Evolutionary conservation across 2,888 invertebrate species (phyloP), one percentile per base, ranked within the genome.

Genomic region (Epinotia bilunana): DNA sequence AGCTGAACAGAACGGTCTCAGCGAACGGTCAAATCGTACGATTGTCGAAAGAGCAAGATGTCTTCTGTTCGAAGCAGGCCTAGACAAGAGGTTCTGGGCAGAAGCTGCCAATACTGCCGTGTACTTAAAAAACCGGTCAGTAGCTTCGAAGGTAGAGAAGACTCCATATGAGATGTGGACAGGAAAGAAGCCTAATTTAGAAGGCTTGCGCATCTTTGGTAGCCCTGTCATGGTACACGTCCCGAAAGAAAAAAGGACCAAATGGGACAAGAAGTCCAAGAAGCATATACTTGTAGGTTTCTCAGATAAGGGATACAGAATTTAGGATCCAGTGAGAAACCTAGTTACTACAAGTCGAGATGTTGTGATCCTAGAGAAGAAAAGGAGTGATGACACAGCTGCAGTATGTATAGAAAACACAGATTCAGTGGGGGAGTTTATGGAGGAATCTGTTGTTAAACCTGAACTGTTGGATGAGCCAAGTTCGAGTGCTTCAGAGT

Each of bases 161-260:
- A 86, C 84, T 5, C 84, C 88, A 1, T 82, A 81, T 71, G 86
- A 87, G 74, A 12, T 81, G 5, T 88, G 87, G 86, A 76, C 79
- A 64, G 78, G 80, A 6, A 77, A 76, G 5, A 84, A 82, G 73
- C 81, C 81, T 4, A 72, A 84, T 72, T 39, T 90, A 6, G 60
- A 73, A 43, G 78, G 83, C 23, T 64, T 89, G 6, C 79, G 80
- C 70, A 78, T 83, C 13, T 90, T 90, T 82, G 89, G 88, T 16
- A 77, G 79, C 18, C 76, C 78, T 16, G 86, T 82, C 12, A 82
- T 81, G 76, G 81, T 80, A 13, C 84, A 87, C 75, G 77, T 87
- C 60, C 84, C 87, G 0, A 83, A 87, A 76, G 79, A 86, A 72
- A 83, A 80, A 72, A 77, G 84, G 63, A 72, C 62, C 53, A 87